Percentiles rank a stretch among this genome's conserved stretches.
These are phyloP conservation scores for Odontomachus brunneus DNA, from an alignment of 1,140 invertebrate genomes.

Conservation along the genomic window DNA sequence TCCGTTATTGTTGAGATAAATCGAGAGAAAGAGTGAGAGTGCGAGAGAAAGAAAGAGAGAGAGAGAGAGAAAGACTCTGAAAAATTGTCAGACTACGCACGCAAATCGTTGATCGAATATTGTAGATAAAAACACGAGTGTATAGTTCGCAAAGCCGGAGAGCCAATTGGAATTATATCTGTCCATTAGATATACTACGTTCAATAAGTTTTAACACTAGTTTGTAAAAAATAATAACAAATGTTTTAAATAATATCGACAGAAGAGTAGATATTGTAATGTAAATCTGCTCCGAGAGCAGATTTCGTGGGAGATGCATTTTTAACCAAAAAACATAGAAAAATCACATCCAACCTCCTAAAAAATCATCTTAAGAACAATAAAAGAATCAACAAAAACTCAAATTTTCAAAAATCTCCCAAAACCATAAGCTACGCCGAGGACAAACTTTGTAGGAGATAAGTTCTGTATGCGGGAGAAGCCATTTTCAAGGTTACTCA, in stretches of 20 bases:
- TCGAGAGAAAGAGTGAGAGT: no score
- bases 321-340: no score
- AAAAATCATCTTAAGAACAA: no score
- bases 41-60: background rate
- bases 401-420: no score
- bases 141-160: constrained; percentile 46
- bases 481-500: no score
- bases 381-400: no score
- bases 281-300: no score
- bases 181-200: constrained; percentile 31
- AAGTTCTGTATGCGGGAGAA: no score
- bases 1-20: background rate
- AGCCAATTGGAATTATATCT: constrained; percentile 34
- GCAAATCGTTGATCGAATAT: constrained; percentile 6
- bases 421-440: no score
- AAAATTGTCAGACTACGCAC: background rate
- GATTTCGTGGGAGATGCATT: no score
- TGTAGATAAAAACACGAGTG: constrained; percentile 40
- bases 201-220: constrained; percentile 47
- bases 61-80: background rate
- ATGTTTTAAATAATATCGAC: constrained; percentile 26
- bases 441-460: no score
- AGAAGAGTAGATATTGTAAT: constrained; percentile 33
- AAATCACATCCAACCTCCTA: no score
- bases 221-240: constrained; percentile 18